Evolutionary conservation across 2,888 invertebrate species (phyloP).

Genomic region (Acanthosepion esculentum): DNA sequence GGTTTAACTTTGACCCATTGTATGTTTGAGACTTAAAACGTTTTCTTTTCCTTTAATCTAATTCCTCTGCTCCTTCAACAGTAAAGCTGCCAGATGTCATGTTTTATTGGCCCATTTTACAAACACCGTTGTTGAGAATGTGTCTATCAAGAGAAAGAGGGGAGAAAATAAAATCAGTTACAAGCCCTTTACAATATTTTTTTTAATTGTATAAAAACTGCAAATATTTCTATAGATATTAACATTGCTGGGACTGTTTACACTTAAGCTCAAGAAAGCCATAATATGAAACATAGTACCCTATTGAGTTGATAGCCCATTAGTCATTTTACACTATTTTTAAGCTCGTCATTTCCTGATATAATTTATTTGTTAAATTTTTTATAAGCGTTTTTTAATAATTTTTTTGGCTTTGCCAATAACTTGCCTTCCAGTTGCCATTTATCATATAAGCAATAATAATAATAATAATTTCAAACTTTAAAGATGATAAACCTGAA

Average conservation of each 20-base stretch:
- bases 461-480: not conserved
- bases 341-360: not conserved
- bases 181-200: not conserved
- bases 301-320: not conserved
- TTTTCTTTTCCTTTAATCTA: too few species aligned
- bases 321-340: not conserved
- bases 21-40: too few species aligned
- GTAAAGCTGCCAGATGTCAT: not conserved
- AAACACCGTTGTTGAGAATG: not conserved
- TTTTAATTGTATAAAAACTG: not conserved
- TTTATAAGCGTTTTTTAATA: not conserved
- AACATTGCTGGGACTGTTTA: not conserved
- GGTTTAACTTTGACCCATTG: too few species aligned
- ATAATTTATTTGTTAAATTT: slow-evolving; percentile 2
- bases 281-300: not conserved
- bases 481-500: not conserved
- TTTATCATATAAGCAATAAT: slow-evolving; percentile 46
- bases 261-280: not conserved
- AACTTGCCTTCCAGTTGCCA: slow-evolving; percentile 46
- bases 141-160: not conserved
- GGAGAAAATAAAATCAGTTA: not conserved
- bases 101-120: not conserved
- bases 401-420: slow-evolving; percentile 45
- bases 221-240: not conserved
- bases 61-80: not conserved